Conservation (phyloP, 92 coral and sea anemone species). For the Phenganax subtilis region DNA sequence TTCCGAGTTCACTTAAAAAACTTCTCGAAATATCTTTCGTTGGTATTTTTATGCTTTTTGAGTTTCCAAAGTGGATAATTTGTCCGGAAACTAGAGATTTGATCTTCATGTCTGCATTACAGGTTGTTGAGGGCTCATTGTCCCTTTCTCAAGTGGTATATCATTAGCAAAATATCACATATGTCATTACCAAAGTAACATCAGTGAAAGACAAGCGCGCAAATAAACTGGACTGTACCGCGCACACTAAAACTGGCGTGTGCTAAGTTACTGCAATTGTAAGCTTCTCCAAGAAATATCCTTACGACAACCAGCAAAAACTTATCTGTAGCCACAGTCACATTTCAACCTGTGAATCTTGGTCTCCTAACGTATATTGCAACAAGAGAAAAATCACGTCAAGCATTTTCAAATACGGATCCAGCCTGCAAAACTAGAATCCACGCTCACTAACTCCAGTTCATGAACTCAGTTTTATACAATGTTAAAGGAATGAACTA, state of each 20-base stretch:
- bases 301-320: too few species aligned
- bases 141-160: background rate
- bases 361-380: background rate
- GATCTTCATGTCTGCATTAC: slow-evolving; percentile 12
- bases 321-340: too few species aligned
- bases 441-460: background rate
- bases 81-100: slow-evolving; percentile 14
- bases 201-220: background rate
- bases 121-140: background rate
- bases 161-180: slow-evolving; percentile 13
- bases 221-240: background rate
- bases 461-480: background rate
- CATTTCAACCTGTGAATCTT: background rate
- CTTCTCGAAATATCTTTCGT: background rate
- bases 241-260: background rate
- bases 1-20: background rate
- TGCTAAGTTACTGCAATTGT: background rate
- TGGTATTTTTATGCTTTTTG: background rate
- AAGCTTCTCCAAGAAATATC: background rate
- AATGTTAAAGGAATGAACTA: background rate
- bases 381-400: background rate
- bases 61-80: slow-evolving; percentile 1
- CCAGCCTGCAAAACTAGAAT: background rate
- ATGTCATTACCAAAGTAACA: background rate
- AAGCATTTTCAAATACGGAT: background rate